Conservation (phyloP, 2,888 invertebrate species). For the Sesamia inferens region DNA sequence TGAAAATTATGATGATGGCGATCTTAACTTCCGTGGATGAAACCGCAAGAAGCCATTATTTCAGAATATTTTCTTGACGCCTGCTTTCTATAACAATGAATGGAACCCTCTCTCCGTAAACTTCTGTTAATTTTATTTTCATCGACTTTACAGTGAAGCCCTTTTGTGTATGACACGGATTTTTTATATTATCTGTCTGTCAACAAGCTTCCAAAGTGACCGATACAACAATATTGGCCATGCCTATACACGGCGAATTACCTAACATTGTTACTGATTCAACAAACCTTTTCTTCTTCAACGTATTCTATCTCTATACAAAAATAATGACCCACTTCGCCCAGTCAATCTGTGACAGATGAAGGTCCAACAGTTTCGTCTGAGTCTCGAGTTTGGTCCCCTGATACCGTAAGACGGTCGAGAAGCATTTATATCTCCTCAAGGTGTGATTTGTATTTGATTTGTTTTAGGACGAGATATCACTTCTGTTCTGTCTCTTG, state of each 20-base stretch:
- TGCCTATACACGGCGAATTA: background rate
- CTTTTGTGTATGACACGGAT: too few species aligned
- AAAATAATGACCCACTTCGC: conserved; percentile 48
- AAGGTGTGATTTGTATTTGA: conserved; percentile 44
- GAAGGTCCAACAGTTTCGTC: conserved; percentile 39
- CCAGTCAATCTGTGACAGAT: conserved; percentile 31
- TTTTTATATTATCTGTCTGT: background rate
- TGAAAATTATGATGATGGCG: too few species aligned
- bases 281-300: conserved; percentile 24
- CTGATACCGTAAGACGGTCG: conserved; percentile 21
- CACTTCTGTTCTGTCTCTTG: background rate
- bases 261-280: background rate
- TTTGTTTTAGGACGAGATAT: conserved; percentile 44
- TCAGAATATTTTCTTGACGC: background rate
- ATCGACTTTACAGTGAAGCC: background rate
- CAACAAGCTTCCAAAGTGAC: background rate
- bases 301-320: conserved; percentile 35
- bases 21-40: too few species aligned
- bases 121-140: conserved; percentile 29
- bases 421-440: conserved; percentile 36
- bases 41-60: too few species aligned
- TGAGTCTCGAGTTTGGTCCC: conserved; percentile 33
- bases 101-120: conserved; percentile 4
- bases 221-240: background rate
- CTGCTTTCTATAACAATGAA: background rate